These are phyloP conservation scores for Drosophila nigricruria DNA, from an alignment of 2,888 invertebrate species.

Conservation along the genomic window DNA sequence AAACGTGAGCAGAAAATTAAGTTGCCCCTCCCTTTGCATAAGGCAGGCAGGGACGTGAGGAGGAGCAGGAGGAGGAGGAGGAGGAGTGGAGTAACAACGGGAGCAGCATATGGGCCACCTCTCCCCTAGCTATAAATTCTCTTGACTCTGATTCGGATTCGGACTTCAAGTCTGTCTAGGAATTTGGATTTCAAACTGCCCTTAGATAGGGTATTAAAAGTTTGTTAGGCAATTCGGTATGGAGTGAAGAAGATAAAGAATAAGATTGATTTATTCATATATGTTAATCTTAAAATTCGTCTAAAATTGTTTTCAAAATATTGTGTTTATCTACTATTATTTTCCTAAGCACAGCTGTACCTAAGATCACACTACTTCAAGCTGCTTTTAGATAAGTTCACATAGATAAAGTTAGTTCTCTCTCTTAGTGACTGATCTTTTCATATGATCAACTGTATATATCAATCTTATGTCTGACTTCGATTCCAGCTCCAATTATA, in stretches of 20 bases:
- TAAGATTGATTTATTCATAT: too few species aligned
- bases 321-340: too few species aligned
- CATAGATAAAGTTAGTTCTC: not conserved
- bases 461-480: too few species aligned
- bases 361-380: not conserved
- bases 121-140: constrained; percentile 18
- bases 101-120: constrained; percentile 35
- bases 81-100: constrained; percentile 4
- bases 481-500: not conserved
- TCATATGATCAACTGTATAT: not conserved
- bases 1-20: constrained; percentile 84
- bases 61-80: not conserved
- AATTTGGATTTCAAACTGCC: constrained; percentile 64
- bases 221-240: constrained; percentile 32
- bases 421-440: not conserved
- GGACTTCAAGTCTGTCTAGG: constrained; percentile 8
- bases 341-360: too few species aligned
- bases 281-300: too few species aligned
- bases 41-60: not conserved
- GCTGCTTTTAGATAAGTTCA: not conserved
- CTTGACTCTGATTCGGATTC: constrained; percentile 11
- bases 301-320: too few species aligned
- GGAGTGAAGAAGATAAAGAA: not conserved
- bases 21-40: constrained; percentile 37
- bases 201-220: not conserved